Percentiles rank a stretch among this genome's conserved stretches.
phyloP scores from a whole-genome alignment of 1,140 invertebrate species.

The Brachionus koreanus region DNA sequence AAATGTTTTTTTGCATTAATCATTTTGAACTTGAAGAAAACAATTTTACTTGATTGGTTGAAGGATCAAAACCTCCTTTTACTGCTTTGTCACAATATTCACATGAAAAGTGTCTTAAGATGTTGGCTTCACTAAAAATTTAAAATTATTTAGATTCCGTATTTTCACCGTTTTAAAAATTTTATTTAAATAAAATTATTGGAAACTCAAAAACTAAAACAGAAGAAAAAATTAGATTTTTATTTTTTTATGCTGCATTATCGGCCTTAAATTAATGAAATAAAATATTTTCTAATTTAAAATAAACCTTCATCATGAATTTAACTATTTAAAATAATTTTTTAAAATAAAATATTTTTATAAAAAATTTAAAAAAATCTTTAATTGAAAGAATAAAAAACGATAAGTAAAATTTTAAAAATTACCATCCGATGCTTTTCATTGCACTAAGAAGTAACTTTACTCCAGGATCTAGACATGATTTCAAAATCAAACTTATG shows the following conservation, averaged over 20 bases:
- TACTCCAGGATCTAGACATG: constrained; percentile 69
- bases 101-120: constrained; percentile 75
- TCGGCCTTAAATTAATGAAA: too few relatives aligned
- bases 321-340: too few relatives aligned
- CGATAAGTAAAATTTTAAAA: constrained; percentile 47
- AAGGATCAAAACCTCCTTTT: constrained; percentile 84
- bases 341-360: too few relatives aligned
- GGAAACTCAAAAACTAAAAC: too few relatives aligned
- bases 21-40: constrained; percentile 57
- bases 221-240: too few relatives aligned
- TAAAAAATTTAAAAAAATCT: too few relatives aligned
- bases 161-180: too few relatives aligned
- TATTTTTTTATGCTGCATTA: too few relatives aligned
- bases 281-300: too few relatives aligned
- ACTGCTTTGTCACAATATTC: constrained; percentile 78
- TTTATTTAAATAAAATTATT: too few relatives aligned
- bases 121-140: constrained; percentile 44
- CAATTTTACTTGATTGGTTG: constrained; percentile 78
- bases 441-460: constrained; percentile 79
- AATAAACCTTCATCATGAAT: too few relatives aligned
- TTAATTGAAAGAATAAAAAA: constrained; percentile 33
- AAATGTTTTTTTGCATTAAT: constrained; percentile 63
- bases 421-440: constrained; percentile 75
- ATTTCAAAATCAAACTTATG: not conserved
- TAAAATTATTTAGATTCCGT: not conserved